Conservation (phyloP, 2,113 vertebrate genomes). For the Scopus umbretta region DNA sequence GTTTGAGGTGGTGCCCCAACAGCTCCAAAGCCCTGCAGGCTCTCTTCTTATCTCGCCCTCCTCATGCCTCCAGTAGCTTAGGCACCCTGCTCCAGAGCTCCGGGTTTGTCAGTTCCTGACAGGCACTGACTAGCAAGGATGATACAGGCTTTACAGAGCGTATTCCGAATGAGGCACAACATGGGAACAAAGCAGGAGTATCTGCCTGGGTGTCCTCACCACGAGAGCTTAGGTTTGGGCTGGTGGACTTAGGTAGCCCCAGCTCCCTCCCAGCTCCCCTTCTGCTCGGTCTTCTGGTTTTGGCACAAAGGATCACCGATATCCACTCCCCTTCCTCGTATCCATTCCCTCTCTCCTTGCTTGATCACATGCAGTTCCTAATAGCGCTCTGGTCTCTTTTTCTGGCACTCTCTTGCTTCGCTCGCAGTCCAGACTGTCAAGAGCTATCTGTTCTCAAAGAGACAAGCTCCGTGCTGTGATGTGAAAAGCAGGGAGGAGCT, state of each 20-base stretch:
- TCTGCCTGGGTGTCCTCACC: background rate
- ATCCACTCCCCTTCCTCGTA: background rate
- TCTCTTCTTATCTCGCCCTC: background rate
- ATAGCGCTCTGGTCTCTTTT: background rate
- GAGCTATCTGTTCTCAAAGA: background rate
- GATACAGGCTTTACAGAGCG: background rate
- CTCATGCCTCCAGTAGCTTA: background rate
- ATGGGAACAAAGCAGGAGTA: background rate
- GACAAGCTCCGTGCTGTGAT: background rate
- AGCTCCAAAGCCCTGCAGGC: background rate
- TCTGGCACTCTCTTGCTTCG: background rate
- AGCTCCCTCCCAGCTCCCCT: background rate
- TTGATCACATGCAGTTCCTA: background rate
- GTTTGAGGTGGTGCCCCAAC: accelerated
- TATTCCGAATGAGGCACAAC: background rate
- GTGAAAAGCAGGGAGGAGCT: background rate
- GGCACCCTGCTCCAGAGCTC: background rate
- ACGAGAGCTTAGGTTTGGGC: background rate
- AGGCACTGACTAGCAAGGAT: background rate
- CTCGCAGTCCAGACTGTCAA: background rate
- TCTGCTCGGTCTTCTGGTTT: background rate
- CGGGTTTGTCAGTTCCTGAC: background rate
- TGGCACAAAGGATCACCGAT: background rate
- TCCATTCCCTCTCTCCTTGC: background rate
- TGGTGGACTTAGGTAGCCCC: accelerated